phyloP scores from a whole-genome alignment of 2,113 vertebrate genomes.

The Callionymus lyra region DNA sequence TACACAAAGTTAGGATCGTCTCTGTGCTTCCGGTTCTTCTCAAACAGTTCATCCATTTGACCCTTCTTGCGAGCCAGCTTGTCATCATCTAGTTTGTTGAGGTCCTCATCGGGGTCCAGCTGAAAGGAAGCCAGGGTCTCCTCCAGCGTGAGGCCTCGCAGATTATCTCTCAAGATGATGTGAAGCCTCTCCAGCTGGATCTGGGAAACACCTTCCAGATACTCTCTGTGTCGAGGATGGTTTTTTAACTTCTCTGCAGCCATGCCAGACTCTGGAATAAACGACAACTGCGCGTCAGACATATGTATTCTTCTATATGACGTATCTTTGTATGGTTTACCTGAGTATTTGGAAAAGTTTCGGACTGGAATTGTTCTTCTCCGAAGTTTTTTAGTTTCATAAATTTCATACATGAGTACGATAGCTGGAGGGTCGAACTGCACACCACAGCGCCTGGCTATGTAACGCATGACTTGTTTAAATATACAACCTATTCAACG shows the following conservation, averaged over 20 bases:
- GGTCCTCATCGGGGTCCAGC: constrained; percentile 78
- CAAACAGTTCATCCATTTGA: constrained; percentile 86
- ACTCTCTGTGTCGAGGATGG: constrained; percentile 75
- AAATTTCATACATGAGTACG: constrained; percentile 75
- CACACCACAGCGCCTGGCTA: constrained; percentile 82
- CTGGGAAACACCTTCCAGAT: constrained; percentile 73
- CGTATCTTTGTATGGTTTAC: constrained; percentile 42
- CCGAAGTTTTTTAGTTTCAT: constrained; percentile 58
- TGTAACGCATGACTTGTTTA: constrained; percentile 58
- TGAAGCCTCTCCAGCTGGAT: constrained; percentile 78
- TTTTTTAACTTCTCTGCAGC: constrained; percentile 86
- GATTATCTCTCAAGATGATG: constrained; percentile 69
- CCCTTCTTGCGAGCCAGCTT: constrained; percentile 79
- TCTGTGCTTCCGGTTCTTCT: constrained; percentile 78
- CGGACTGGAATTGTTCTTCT: constrained; percentile 84
- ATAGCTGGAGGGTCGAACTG: constrained; percentile 81
- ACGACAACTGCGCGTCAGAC: not conserved
- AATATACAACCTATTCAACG: too few species aligned
- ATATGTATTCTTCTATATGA: not conserved
- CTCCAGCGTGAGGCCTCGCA: constrained; percentile 73
- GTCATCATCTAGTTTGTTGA: constrained; percentile 87
- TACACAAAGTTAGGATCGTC: constrained; percentile 85
- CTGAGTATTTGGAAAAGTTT: constrained; percentile 80
- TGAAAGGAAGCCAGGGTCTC: constrained; percentile 58
- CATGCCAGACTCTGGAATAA: constrained; percentile 68